Evolutionary conservation across 1,140 invertebrate genomes (phyloP).

Genomic region (Bicyclus anynana): DNA sequence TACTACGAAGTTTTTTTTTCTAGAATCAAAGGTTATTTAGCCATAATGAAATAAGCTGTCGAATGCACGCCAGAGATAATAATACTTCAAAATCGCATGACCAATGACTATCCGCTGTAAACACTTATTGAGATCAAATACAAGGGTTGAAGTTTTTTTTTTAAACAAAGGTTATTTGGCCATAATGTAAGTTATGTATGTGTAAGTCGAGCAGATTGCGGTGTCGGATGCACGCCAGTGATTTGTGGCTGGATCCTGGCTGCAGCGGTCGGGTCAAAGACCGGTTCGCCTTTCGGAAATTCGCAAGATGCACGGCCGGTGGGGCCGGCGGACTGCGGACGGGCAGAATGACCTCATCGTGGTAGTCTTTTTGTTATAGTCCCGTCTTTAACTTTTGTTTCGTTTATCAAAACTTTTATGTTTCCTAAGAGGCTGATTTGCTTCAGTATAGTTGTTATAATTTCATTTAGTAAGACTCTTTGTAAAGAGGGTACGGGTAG

Average conservation of each 20-base stretch:
- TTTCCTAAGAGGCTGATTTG: not conserved
- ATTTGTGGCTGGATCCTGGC: conserved; percentile 45
- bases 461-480: no score
- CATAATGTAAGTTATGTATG: not conserved
- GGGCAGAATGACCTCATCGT: conserved; percentile 55
- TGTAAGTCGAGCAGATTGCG: conserved; percentile 9
- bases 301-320: conserved; percentile 45
- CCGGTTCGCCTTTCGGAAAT: conserved; percentile 68
- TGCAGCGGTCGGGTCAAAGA: conserved; percentile 64
- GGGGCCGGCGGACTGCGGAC: conserved; percentile 19
- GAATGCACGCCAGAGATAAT: no score
- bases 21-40: no score
- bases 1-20: no score
- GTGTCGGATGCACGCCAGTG: conserved; percentile 43
- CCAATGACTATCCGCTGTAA: no score
- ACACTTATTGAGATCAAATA: no score
- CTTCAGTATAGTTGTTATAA: not conserved
- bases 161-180: no score
- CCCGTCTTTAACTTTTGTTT: conserved; percentile 1
- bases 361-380: conserved; percentile 7
- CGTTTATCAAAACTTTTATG: conserved; percentile 1
- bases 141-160: no score
- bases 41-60: no score
- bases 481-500: no score
- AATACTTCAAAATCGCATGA: no score